Evolutionary conservation across 2,797 vertebrate genomes (phyloP), one percentile per base, ranked within the genome.

Genomic region (Sciaenops ocellatus): DNA sequence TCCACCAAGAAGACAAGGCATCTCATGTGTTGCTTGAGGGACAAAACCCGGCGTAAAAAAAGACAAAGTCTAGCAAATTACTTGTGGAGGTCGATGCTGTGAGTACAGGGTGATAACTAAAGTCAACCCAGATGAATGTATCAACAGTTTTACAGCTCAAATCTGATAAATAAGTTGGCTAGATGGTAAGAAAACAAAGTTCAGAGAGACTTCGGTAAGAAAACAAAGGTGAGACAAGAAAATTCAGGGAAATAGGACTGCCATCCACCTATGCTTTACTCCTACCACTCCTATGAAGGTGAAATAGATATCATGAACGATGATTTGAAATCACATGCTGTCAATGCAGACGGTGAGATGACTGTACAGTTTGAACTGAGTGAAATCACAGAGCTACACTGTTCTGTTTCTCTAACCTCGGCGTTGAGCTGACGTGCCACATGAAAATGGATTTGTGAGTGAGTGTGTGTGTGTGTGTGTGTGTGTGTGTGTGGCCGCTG

Each of bases 391-490:
- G 17, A 72, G 54, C 42, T 42, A 28, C 56, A 34, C 48, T 20
- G 55, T 16, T n/a, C 18, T 55, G 24, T 48, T 3, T 73, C 56
- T 55, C n/a, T 47, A 48, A 24, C 59, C 42, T 60, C 41, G 20
- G 50, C 64, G 75, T 22, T 50, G 30, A 65, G 62, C 69, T 77
- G 42, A 69, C 11, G 0, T 60, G 20, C n/a, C 54, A 44, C 61
- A 56, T 38, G 34, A 34, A 34, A 34, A 34, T 34, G 34, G 34
- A 44, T 81, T 12, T 47, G 0, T 34, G 59, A 71, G 74, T 65
- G n/a, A 74, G 17, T 34, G 59, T 73, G 74, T 65, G n/a, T 76
- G 17, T 64, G 48, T 55, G 34, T 51, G 3, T 47, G 30, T 22
- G 51, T n/a, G 26, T 17, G 41, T 67, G 59, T 55, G 69, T 41